Evolutionary conservation across 1,140 invertebrate species (phyloP).

Genomic region (Dolichoris vasculosae): DNA sequence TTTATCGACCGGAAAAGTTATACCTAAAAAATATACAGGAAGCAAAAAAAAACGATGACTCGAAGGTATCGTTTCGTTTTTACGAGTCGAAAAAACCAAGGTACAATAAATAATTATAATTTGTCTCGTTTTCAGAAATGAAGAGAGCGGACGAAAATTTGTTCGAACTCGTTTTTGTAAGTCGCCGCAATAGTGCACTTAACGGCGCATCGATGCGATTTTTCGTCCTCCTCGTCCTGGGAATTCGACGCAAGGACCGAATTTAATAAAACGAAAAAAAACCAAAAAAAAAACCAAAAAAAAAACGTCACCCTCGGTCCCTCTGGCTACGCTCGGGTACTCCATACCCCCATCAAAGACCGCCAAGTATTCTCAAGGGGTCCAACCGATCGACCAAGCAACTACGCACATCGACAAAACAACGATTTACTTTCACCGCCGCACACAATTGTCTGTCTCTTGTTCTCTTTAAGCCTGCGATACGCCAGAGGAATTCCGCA

Average conservation of each 20-base stretch:
- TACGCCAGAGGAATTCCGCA: conserved; percentile 63
- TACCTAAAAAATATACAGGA: too few species aligned
- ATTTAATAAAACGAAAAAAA: too few species aligned
- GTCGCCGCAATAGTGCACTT: background rate
- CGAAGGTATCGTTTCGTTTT: too few species aligned
- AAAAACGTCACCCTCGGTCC: background rate
- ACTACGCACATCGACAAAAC: conserved; percentile 6
- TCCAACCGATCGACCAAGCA: conserved; percentile 6
- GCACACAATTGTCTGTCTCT: conserved; percentile 43
- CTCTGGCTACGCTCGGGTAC: background rate
- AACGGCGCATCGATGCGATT: too few species aligned
- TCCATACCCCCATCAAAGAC: background rate
- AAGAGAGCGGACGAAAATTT: conserved; percentile 2
- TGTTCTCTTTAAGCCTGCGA: conserved; percentile 63
- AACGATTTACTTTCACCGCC: conserved; percentile 13
- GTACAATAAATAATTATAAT: too few species aligned
- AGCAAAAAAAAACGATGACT: too few species aligned
- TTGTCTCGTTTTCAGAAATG: background rate
- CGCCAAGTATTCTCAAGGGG: background rate
- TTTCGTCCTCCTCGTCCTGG: background rate
- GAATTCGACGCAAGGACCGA: background rate
- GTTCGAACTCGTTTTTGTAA: background rate
- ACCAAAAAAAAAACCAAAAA: too few species aligned
- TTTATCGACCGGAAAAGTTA: too few species aligned
- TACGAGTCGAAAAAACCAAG: too few species aligned